phyloP scores from a whole-genome alignment of 2,888 invertebrate genomes.

The Aphodius sticticus region DNA sequence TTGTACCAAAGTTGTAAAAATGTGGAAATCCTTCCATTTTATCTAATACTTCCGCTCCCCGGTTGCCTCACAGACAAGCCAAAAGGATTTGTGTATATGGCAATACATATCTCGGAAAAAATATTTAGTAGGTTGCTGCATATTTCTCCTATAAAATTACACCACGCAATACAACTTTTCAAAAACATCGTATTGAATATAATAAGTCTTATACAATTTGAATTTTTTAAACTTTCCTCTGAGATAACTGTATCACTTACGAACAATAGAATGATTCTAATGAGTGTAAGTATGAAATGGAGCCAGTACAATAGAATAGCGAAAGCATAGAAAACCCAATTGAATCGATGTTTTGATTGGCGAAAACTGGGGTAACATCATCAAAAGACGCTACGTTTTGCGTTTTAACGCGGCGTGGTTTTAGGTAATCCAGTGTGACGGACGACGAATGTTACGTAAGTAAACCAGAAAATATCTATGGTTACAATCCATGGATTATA shows the following conservation, averaged over 20 bases:
- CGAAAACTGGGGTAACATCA: not conserved
- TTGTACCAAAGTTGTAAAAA: too few species aligned
- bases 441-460: not conserved
- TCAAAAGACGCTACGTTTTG: not conserved
- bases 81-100: too few species aligned
- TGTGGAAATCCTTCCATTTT: too few species aligned
- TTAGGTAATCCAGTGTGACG: not conserved
- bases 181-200: too few species aligned
- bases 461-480: not conserved
- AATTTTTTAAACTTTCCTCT: not conserved
- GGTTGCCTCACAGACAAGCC: too few species aligned
- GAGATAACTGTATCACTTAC: not conserved
- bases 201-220: too few species aligned
- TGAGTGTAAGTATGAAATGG: not conserved
- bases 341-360: constrained; percentile 4
- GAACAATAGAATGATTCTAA: not conserved
- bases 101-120: too few species aligned
- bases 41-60: too few species aligned
- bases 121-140: too few species aligned
- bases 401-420: not conserved
- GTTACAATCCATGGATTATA: too few species aligned
- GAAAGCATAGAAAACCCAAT: not conserved
- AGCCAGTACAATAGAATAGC: not conserved
- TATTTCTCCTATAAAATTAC: too few species aligned
- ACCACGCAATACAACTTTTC: too few species aligned